Evolutionary conservation across 2,797 vertebrate genomes (phyloP), one percentile per base, ranked within the genome.

Genomic region (Emydoidea blandingii): DNA sequence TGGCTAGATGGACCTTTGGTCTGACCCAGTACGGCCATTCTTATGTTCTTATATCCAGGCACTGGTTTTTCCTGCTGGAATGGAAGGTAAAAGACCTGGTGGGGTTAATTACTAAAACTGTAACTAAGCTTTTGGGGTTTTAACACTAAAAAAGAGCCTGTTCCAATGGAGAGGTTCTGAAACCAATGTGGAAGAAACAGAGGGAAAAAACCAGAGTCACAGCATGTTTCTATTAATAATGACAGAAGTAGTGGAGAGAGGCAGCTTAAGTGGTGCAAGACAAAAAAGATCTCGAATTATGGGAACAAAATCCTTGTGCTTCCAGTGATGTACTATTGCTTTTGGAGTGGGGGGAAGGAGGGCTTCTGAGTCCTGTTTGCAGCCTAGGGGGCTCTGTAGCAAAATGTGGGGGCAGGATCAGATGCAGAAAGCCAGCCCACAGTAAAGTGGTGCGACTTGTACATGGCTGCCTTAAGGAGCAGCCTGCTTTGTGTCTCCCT

Each of bases 1-100:
- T 54, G 21, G 53, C 53, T 54, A 23, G 53, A 52, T 52, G 50
- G 50, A 52, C 50, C 16, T 18, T 52, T 52, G 16, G 50, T 52
- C 50, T 52, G 50, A 52, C 50, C 50, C 50, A 52, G 16, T 52
- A 52, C 6, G 2, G 15, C 6, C 5, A 8, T 54, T 54, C 53
- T 54, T 23, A 54, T 54, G 53, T 54, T 53, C 52, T 53, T 53
- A 53, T 53, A 85, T 44, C 14, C 15, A 79, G 41, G 6, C 78
- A 62, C 12, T 86, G 31, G 4, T 85, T 91, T 37, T 83, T 94
- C 49, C 72, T 21, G 23, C 62, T 18, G 93, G 88, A 57, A 78
- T 8, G 25, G 79, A 92, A 92, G 86, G 96, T 34, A 85, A 89
- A 92, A 89, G 57, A 50, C 49, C 49, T 65, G 79, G 76, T 79